These are phyloP conservation scores for Aleiodes testaceus DNA, from an alignment of 2,888 invertebrate species.

Conservation along the genomic window DNA sequence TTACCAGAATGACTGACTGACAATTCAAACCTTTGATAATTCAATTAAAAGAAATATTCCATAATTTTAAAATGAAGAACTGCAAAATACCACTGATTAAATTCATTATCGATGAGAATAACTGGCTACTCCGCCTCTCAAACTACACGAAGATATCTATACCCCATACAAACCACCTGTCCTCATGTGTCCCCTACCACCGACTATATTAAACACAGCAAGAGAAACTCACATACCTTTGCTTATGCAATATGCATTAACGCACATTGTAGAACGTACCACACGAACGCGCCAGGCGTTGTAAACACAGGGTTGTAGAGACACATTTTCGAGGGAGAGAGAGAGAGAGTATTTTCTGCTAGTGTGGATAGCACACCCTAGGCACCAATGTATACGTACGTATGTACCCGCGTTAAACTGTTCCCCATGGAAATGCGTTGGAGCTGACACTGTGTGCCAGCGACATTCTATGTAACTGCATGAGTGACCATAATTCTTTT, in stretches of 20 bases:
- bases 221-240: constrained; percentile 17
- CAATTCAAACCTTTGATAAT: not conserved
- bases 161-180: not conserved
- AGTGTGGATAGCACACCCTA: constrained; percentile 30
- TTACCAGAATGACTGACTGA: too few species aligned
- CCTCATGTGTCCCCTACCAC: not conserved
- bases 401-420: constrained; percentile 29
- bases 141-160: constrained; percentile 3
- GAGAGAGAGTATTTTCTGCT: not conserved
- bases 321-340: not conserved
- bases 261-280: constrained; percentile 26
- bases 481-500: too few species aligned
- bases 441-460: not conserved
- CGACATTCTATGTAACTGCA: too few species aligned
- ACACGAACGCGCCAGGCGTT: constrained; percentile 22
- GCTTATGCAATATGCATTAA: constrained; percentile 41
- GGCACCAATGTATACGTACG: constrained; percentile 2
- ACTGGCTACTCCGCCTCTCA: not conserved
- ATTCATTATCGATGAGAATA: not conserved
- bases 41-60: not conserved
- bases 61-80: not conserved
- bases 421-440: constrained; percentile 35
- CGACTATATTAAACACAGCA: constrained; percentile 15
- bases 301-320: constrained; percentile 38
- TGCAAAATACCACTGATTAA: too few species aligned